Evolutionary conservation across 2,797 vertebrate genomes (phyloP).

Genomic region (Momotus momota): DNA sequence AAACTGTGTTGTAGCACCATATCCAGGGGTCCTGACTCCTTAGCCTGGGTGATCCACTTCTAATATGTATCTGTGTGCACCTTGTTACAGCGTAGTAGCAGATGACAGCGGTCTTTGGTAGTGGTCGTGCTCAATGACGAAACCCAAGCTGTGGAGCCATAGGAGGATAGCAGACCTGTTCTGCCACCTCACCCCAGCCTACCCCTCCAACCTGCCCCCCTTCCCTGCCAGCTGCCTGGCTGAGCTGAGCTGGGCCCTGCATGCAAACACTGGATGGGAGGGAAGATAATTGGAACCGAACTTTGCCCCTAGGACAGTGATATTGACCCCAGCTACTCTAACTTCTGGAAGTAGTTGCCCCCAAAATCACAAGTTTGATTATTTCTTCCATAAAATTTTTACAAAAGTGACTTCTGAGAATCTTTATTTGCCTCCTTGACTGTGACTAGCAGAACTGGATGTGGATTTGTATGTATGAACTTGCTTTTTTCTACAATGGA

Average conservation of each 20-base stretch:
- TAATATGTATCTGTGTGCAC: rapidly evolving
- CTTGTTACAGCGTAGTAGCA: not conserved
- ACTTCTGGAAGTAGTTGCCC: not conserved
- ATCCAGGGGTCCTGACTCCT: not conserved
- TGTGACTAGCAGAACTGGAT: not conserved
- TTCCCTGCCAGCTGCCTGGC: not conserved
- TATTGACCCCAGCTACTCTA: not conserved
- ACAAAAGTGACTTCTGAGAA: not conserved
- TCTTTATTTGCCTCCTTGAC: not conserved
- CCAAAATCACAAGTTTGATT: not conserved
- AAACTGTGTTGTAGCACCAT: not conserved
- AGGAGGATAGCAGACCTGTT: not conserved
- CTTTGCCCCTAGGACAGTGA: not conserved
- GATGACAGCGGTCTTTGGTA: not conserved
- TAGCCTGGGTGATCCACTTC: not conserved
- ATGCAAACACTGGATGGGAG: not conserved
- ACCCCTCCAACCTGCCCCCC: not conserved
- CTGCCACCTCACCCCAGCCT: not conserved
- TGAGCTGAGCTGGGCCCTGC: not conserved
- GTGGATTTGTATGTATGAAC: not conserved
- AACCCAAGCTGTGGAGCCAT: not conserved
- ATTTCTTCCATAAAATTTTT: not conserved
- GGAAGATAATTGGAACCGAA: not conserved
- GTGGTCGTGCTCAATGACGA: not conserved
- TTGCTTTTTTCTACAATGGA: not conserved